phyloP scores from a whole-genome alignment of 2,113 vertebrate species.

The Crotalus tigris region DNA sequence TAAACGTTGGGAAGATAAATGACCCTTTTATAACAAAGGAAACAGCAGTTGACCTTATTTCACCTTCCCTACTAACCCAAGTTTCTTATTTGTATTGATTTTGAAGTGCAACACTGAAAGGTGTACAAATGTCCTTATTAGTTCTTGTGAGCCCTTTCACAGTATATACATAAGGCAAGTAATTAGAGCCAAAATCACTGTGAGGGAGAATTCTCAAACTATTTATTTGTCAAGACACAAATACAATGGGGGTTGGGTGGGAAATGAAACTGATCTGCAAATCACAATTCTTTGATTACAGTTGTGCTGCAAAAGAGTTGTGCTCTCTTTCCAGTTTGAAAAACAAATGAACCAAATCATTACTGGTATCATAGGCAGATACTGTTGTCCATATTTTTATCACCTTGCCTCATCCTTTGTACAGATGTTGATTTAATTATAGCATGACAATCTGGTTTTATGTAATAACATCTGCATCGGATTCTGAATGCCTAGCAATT shows the following conservation, averaged over 20 bases:
- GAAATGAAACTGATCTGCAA: background rate
- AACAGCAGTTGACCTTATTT: too few relatives aligned
- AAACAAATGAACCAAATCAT: background rate
- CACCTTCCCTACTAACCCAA: too few relatives aligned
- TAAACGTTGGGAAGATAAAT: too few relatives aligned
- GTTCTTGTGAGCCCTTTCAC: too few relatives aligned
- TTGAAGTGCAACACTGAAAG: too few relatives aligned
- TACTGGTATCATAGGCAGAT: background rate
- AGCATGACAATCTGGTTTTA: background rate
- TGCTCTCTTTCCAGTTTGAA: background rate
- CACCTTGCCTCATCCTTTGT: background rate
- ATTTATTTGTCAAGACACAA: too few relatives aligned
- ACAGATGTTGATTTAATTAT: background rate
- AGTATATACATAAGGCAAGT: too few relatives aligned
- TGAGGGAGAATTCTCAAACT: too few relatives aligned
- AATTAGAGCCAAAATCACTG: too few relatives aligned
- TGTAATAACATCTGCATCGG: background rate
- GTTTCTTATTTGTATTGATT: too few relatives aligned
- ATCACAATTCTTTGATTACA: constrained; percentile 15
- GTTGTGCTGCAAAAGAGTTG: background rate
- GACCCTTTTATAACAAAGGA: too few relatives aligned
- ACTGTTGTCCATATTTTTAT: background rate
- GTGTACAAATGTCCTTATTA: too few relatives aligned
- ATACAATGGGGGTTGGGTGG: background rate
- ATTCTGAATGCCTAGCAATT: background rate